A percentile compares a stretch with the other conserved stretches of the same genome.
phyloP scores from a whole-genome alignment of 2,113 vertebrate genomes.

The Siphamia tubifer region DNA sequence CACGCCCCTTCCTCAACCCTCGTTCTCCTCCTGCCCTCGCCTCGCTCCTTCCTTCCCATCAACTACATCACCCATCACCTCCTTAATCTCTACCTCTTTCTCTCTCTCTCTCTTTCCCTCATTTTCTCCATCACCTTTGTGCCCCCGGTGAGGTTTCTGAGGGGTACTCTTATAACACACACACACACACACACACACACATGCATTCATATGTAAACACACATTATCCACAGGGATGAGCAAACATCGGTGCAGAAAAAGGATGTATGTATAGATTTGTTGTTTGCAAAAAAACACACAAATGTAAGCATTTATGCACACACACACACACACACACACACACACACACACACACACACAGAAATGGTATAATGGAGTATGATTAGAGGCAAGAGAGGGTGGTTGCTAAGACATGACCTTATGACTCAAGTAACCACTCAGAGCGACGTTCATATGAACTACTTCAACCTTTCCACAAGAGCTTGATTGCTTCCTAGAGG shows the following conservation, averaged over 20 bases:
- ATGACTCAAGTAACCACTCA: conserved; percentile 68
- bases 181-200: conserved; percentile 6
- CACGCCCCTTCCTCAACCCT: conserved; percentile 43
- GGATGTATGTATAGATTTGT: background rate
- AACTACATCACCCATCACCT: conserved; percentile 54
- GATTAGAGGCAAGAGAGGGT: conserved; percentile 62
- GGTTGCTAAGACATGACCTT: conserved; percentile 67
- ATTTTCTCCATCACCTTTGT: conserved; percentile 53
- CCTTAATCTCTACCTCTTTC: conserved; percentile 44
- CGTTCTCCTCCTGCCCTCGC: conserved; percentile 34
- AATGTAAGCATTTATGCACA: background rate
- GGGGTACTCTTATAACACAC: conserved; percentile 37
- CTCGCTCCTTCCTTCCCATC: conserved; percentile 57
- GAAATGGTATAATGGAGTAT: conserved; percentile 65
- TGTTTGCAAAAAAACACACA: conserved; percentile 20
- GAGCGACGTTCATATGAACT: conserved; percentile 36
- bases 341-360: conserved; percentile 4
- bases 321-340: background rate
- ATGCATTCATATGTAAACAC: conserved; percentile 40
- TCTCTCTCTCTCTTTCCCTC: conserved; percentile 23
- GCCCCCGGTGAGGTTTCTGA: conserved; percentile 25
- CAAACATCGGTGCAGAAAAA: background rate
- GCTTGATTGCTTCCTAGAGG: conserved; percentile 73
- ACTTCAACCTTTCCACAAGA: conserved; percentile 63
- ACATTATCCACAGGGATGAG: conserved; percentile 12